phyloP scores from a whole-genome alignment of 2,113 vertebrate genomes.

The Fukomys damarensis region DNA sequence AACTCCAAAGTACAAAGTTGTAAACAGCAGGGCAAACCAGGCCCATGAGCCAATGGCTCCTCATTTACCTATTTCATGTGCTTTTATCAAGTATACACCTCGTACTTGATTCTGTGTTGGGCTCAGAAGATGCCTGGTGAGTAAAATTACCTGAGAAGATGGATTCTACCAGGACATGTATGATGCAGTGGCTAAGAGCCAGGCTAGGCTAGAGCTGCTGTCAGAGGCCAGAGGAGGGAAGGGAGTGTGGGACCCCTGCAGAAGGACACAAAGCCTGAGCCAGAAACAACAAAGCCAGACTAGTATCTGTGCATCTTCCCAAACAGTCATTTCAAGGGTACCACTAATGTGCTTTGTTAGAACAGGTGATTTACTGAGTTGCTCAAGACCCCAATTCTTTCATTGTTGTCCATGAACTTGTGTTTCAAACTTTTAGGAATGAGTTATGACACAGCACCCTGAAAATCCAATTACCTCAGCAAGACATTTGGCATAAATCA shows the following conservation, averaged over 20 bases:
- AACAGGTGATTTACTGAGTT: slow-evolving; percentile 71
- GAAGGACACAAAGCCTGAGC: background rate
- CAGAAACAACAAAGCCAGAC: background rate
- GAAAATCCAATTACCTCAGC: slow-evolving; percentile 80
- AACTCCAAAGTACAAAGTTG: background rate
- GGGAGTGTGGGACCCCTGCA: accelerated
- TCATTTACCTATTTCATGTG: background rate
- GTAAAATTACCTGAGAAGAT: background rate
- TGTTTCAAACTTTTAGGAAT: slow-evolving; percentile 78
- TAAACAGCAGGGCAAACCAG: background rate
- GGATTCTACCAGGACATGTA: accelerated
- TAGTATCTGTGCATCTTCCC: background rate
- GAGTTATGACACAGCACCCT: slow-evolving; percentile 71
- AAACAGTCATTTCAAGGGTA: slow-evolving; percentile 47
- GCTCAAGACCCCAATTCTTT: slow-evolving; percentile 58
- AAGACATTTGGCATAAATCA: slow-evolving; percentile 75
- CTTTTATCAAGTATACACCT: accelerated
- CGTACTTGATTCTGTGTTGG: background rate
- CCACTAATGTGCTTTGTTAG: background rate
- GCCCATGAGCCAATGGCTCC: background rate
- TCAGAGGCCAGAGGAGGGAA: background rate
- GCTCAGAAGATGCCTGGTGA: background rate
- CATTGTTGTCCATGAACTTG: slow-evolving; percentile 68
- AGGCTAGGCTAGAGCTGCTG: background rate
- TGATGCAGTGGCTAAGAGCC: no score